Conservation (phyloP, 2,113 vertebrate genomes). For the Gnathonemus echidnorhynchus region DNA sequence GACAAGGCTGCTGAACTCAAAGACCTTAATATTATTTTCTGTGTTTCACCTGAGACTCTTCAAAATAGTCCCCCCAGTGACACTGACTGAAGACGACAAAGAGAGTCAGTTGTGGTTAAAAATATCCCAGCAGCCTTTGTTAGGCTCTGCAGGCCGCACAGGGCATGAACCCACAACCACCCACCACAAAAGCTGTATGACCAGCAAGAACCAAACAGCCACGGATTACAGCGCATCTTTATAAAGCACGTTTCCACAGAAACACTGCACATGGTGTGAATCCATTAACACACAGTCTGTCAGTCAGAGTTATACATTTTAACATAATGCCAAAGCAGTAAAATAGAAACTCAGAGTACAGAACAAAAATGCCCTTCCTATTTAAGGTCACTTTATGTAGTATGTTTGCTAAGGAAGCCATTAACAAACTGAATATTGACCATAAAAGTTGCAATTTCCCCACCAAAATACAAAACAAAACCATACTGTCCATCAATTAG, state of each 20-base stretch:
- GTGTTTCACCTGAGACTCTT: not conserved
- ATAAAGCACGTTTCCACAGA: not conserved
- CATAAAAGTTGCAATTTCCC: not conserved
- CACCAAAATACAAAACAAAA: not conserved
- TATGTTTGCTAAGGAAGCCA: not conserved
- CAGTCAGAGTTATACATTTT: not conserved
- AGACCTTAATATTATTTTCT: not conserved
- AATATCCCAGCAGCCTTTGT: constrained; percentile 12
- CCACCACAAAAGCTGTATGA: not conserved
- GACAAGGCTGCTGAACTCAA: not conserved
- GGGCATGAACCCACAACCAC: not conserved
- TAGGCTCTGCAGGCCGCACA: not conserved
- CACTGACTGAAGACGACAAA: constrained; percentile 18
- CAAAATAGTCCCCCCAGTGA: constrained; percentile 12
- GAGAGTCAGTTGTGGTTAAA: constrained; percentile 19
- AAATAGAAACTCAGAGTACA: not conserved
- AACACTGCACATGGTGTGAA: not conserved
- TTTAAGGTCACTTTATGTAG: not conserved
- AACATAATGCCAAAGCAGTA: not conserved
- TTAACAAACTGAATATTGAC: not conserved
- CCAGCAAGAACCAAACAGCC: not conserved
- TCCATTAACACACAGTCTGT: not conserved
- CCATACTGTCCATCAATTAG: not conserved
- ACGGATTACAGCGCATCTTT: not conserved
- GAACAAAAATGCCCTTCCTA: not conserved